These are phyloP conservation scores for Odontomachus brunneus DNA, from an alignment of 1,140 invertebrate species.

Conservation along the genomic window DNA sequence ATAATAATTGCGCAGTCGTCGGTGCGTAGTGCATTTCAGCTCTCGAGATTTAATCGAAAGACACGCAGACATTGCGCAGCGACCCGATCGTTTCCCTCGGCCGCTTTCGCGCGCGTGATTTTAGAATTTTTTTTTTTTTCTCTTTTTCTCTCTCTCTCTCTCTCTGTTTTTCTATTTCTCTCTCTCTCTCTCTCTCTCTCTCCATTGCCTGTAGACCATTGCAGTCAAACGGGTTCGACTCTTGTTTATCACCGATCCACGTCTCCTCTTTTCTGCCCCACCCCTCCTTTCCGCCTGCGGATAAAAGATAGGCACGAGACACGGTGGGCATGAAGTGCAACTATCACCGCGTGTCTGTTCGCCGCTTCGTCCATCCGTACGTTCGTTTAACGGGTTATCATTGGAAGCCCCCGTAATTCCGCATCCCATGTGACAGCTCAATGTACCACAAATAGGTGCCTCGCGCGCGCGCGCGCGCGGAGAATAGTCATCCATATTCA, in stretches of 20 bases:
- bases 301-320: slow-evolving; percentile 31
- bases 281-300: no score
- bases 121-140: no score
- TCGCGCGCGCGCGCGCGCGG: slow-evolving; percentile 66
- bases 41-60: background rate
- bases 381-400: slow-evolving; percentile 79
- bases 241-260: background rate
- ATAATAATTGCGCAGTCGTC: background rate
- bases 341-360: slow-evolving; percentile 42
- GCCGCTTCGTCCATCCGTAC: slow-evolving; percentile 63
- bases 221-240: background rate
- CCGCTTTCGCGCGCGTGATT: no score
- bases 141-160: no score
- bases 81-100: no score
- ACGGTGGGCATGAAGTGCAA: background rate
- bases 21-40: background rate
- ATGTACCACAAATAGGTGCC: slow-evolving; percentile 78
- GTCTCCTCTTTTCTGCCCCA: background rate
- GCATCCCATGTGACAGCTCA: slow-evolving; percentile 76
- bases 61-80: no score
- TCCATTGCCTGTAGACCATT: background rate
- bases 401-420: slow-evolving; percentile 77
- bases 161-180: no score
- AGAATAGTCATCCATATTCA: slow-evolving; percentile 82
- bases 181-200: no score